phyloP scores from a whole-genome alignment of 2,113 vertebrate species.

The Bubalus kerabau region DNA sequence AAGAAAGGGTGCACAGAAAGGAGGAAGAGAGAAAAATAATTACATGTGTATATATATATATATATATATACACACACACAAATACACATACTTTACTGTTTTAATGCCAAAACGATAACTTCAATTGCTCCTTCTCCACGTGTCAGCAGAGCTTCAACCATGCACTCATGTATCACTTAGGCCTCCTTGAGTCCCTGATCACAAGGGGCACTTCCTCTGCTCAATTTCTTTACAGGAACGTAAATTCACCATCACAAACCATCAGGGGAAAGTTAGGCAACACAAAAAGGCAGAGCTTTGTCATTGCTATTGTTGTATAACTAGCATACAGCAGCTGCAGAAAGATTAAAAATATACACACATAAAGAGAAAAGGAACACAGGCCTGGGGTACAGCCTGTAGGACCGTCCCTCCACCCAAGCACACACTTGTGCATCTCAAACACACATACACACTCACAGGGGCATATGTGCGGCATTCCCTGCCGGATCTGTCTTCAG shows the following conservation, averaged over 20 bases:
- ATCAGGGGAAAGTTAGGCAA: not conserved
- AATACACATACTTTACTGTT: not conserved
- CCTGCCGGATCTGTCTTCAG: not conserved
- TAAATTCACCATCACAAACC: not conserved
- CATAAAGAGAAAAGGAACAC: not conserved
- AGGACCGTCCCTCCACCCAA: accelerated
- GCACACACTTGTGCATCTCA: not conserved
- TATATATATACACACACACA: no score
- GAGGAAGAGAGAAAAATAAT: not conserved
- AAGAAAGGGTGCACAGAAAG: not conserved
- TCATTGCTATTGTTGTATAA: not conserved
- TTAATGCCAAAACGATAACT: not conserved
- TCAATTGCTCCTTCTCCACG: not conserved
- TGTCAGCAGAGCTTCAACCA: not conserved
- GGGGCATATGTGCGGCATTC: accelerated
- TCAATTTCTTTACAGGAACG: accelerated
- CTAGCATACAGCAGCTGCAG: not conserved
- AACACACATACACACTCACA: not conserved
- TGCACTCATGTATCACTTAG: accelerated
- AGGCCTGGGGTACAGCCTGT: accelerated
- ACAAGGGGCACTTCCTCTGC: not conserved
- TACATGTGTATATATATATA: no score
- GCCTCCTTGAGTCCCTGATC: not conserved
- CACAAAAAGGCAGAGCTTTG: not conserved
- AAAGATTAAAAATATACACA: not conserved